Conservation (phyloP, 2,113 vertebrate genomes). For the Panthera leo region DNA sequence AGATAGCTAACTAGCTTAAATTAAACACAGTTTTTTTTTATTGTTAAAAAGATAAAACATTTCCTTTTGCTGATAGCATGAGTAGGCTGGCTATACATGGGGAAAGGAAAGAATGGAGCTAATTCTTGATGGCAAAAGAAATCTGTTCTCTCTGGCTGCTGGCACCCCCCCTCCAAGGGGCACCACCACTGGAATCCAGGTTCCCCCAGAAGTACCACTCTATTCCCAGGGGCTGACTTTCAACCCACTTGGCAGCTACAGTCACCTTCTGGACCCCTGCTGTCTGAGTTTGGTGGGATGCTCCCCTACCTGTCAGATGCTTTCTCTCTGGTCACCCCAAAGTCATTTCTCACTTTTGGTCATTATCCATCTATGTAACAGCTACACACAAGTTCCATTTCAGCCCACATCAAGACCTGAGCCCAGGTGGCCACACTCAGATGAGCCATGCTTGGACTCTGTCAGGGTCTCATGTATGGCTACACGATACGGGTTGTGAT, state of each 20-base stretch:
- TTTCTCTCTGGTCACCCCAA: not conserved
- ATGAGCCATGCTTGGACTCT: not conserved
- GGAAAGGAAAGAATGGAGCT: not conserved
- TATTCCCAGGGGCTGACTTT: not conserved
- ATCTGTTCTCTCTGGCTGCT: not conserved
- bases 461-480: not conserved
- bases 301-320: not conserved
- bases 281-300: not conserved
- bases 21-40: slow-evolving; percentile 2
- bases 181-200: not conserved
- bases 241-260: not conserved
- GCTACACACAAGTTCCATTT: not conserved
- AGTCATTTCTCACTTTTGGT: not conserved
- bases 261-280: not conserved
- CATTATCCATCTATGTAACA: not conserved
- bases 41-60: not conserved
- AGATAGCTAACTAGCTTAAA: not conserved
- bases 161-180: not conserved
- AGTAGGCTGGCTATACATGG: not conserved
- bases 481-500: not conserved
- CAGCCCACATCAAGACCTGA: not conserved
- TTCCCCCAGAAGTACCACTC: not conserved
- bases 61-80: not conserved
- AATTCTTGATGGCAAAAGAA: not conserved
- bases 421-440: not conserved